phyloP scores from a whole-genome alignment of 2,797 vertebrate species.

The Psittacula echo region DNA sequence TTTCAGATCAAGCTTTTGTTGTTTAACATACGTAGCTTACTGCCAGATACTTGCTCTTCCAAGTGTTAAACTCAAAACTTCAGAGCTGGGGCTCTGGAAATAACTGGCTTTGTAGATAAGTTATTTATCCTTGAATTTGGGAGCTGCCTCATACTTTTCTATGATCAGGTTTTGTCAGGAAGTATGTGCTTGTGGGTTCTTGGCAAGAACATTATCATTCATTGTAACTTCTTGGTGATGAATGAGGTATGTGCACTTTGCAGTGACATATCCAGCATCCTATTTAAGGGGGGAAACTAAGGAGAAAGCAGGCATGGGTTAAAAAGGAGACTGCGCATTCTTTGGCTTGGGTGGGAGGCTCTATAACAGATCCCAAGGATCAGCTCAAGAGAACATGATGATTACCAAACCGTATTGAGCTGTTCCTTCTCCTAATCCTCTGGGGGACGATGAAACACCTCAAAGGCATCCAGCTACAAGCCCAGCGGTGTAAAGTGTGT shows the following conservation, averaged over 20 bases:
- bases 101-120: background rate
- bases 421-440: background rate
- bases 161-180: background rate
- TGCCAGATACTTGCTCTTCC: slow-evolving; percentile 1
- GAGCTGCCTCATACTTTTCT: slow-evolving; percentile 13
- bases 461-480: slow-evolving; percentile 39
- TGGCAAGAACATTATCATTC: slow-evolving; percentile 18
- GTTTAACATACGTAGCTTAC: background rate
- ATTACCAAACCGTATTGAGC: background rate
- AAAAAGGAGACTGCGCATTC: background rate
- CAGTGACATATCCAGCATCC: background rate
- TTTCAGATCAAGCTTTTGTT: slow-evolving; percentile 15
- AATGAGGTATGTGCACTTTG: background rate
- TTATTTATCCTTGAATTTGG: background rate
- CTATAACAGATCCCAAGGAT: background rate
- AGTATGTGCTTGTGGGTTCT: background rate
- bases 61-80: background rate
- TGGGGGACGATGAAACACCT: background rate
- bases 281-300: background rate
- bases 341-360: background rate
- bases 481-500: background rate
- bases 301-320: background rate
- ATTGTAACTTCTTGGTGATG: background rate
- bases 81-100: background rate
- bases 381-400: background rate